phyloP scores from a whole-genome alignment of 2,888 invertebrate species.

The Thyatira batis region DNA sequence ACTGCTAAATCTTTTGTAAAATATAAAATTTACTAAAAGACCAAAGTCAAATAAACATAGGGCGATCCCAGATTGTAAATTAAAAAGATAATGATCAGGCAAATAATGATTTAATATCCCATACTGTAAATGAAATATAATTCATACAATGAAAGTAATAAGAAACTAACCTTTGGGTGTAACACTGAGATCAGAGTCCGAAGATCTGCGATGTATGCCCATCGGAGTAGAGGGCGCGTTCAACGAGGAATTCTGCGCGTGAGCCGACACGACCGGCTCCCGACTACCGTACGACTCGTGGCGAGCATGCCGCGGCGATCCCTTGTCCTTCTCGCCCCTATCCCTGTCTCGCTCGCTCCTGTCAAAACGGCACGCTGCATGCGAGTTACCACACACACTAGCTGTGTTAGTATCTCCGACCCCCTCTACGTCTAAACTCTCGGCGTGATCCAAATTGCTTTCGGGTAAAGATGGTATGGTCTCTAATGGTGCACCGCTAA shows the following conservation, averaged over 20 bases:
- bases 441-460: constrained; percentile 55
- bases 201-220: constrained; percentile 90
- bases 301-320: constrained; percentile 76
- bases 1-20: no score
- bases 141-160: neutral
- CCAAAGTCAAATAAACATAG: no score
- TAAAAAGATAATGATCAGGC: no score
- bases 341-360: constrained; percentile 65
- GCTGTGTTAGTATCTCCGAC: constrained; percentile 64
- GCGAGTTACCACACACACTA: constrained; percentile 81
- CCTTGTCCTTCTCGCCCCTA: constrained; percentile 57
- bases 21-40: no score
- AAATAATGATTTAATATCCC: neutral
- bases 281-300: constrained; percentile 81
- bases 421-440: constrained; percentile 61
- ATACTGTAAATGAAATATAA: neutral
- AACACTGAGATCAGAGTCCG: constrained; percentile 96
- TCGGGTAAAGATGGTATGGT: constrained; percentile 74
- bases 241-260: constrained; percentile 58
- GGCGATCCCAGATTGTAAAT: no score
- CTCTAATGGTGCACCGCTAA: constrained; percentile 64
- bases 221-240: constrained; percentile 74
- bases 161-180: constrained; percentile 91
- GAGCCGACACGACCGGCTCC: constrained; percentile 50
- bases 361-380: constrained; percentile 79